Evolutionary conservation across 2,797 vertebrate species (phyloP), one percentile per base, ranked within the genome.

Genomic region (Pseudomugil gertrudae): DNA sequence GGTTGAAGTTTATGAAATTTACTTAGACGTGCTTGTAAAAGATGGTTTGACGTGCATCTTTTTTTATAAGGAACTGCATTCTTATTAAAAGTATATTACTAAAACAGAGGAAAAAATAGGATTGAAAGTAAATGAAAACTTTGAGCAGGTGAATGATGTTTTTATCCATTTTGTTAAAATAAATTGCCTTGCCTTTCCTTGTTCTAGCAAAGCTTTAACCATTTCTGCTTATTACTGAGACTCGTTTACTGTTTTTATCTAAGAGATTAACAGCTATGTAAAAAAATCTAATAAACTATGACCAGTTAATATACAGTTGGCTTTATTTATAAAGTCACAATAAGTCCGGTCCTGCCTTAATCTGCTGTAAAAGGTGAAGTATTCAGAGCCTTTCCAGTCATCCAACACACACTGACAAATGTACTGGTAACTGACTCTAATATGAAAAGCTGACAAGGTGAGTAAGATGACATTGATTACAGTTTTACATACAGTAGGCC

Each of bases 361-460:
- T 38, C 55, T 45, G 35, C 26, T 48, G n/a, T 29, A 24, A 3
- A 50, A 24, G 23, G 21, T 50, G 47, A 50, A 24, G 11, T 24
- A 50, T 13, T 11, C 47, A 26, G 21, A 36, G 35, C 36, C 26
- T 1, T 29, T 26, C 19, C 23, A 30, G 58, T 57, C 26, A 15
- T 48, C 62, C 23, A 21, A 40, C 43, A 7, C 75, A 54, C 15
- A 59, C n/a, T 38, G 57, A 45, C 55, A 62, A 51, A 52, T 47
- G 53, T 54, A 64, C 33, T 27, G 66, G 61, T 62, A 78, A 74
- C 66, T 74, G 63, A 74, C 51, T 76, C 30, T 56, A 51, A 66
- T 67, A 57, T 40, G 36, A 17, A 27, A 57, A 62, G 50, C 67
- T 72, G 65, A 69, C 67, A 75, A 78, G 35, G 51, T 54, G 71